Conservation (phyloP, 2,888 invertebrate genomes). For the Thumatha senex region DNA sequence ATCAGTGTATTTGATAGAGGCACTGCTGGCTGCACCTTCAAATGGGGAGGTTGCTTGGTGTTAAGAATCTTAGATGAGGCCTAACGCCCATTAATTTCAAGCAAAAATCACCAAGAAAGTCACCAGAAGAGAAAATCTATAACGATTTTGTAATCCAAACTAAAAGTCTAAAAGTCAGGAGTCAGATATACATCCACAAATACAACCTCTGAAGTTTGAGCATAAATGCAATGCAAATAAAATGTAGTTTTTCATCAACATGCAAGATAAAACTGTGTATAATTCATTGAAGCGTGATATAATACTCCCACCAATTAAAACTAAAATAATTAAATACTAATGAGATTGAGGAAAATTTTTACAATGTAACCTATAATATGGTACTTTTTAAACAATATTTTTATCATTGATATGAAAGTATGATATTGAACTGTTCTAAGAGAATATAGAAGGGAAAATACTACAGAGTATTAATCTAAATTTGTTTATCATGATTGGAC, state of each 20-base stretch:
- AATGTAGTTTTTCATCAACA: background rate
- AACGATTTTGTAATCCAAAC: no score
- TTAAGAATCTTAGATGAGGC: no score
- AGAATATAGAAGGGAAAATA: constrained; percentile 15
- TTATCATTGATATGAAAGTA: background rate
- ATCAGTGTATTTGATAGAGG: no score
- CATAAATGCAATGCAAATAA: no score
- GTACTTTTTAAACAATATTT: background rate
- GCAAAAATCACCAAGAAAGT: no score
- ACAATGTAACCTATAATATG: background rate
- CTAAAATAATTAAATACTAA: background rate
- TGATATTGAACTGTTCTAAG: constrained; percentile 1
- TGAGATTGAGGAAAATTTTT: background rate
- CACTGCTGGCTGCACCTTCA: no score
- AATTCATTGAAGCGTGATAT: background rate
- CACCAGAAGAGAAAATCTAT: no score
- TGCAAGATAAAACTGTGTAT: background rate
- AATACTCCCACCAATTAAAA: constrained; percentile 3
- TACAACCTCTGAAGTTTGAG: no score
- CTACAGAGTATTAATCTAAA: constrained; percentile 16
- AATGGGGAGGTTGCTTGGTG: no score
- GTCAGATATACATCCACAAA: no score
- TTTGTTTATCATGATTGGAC: constrained; percentile 28
- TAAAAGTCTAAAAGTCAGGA: no score
- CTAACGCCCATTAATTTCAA: no score